Evolutionary conservation across 2,888 invertebrate genomes (phyloP).

Genomic region (Barypeithes pellucidus): DNA sequence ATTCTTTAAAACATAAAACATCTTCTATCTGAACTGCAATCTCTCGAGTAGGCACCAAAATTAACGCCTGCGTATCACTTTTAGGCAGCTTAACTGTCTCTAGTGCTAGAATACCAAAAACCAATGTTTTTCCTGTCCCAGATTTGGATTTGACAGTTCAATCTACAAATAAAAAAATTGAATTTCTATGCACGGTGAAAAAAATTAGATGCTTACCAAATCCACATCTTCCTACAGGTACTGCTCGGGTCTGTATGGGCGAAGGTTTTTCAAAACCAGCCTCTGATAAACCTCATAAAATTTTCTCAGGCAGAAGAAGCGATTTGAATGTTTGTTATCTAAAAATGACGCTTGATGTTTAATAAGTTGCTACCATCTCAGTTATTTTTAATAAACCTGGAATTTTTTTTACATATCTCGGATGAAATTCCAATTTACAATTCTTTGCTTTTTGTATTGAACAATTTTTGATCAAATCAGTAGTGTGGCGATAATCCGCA

Average conservation of each 20-base stretch:
- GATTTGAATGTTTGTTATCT: conserved; percentile 85
- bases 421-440: too few relatives aligned
- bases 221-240: conserved; percentile 93
- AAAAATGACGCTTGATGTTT: too few relatives aligned
- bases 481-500: too few relatives aligned
- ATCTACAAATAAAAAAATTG: conserved; percentile 77
- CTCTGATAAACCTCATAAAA: conserved; percentile 80
- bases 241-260: conserved; percentile 92
- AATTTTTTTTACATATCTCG: too few relatives aligned
- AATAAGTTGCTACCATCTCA: too few relatives aligned
- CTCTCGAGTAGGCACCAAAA: conserved; percentile 95
- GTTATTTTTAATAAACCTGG: too few relatives aligned
- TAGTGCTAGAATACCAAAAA: conserved; percentile 89
- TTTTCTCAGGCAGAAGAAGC: conserved; percentile 78
- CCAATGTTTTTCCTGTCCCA: conserved; percentile 97
- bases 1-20: conserved; percentile 80
- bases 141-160: conserved; percentile 96
- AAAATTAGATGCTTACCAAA: conserved; percentile 77
- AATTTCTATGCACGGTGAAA: conserved; percentile 54
- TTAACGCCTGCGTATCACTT: conserved; percentile 80
- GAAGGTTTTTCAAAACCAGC: conserved; percentile 90
- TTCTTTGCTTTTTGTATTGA: too few relatives aligned
- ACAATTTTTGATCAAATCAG: too few relatives aligned
- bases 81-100: conserved; percentile 78
- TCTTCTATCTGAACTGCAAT: conserved; percentile 93